Conservation (phyloP, 2,113 vertebrate genomes). For the Grus americana region DNA sequence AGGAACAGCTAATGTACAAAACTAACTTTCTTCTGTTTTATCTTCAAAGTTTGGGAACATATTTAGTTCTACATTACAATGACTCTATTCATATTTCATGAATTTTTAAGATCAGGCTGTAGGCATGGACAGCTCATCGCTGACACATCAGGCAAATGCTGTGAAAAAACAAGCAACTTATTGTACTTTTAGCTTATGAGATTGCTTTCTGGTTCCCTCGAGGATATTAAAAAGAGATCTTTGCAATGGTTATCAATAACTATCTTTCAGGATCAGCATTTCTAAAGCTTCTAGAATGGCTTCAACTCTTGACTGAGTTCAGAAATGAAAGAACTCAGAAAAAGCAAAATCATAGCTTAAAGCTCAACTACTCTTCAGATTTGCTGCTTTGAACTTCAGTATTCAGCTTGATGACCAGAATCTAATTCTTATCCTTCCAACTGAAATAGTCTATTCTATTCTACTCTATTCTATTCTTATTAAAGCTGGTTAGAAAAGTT, state of each 20-base stretch:
- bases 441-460: too few species aligned
- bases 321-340: background rate
- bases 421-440: background rate
- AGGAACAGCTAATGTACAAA: background rate
- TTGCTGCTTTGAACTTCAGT: background rate
- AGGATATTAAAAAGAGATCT: constrained; percentile 51
- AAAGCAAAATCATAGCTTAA: background rate
- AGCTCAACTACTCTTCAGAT: background rate
- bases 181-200: constrained; percentile 17
- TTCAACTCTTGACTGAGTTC: background rate
- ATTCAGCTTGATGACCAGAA: background rate
- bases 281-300: background rate
- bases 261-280: constrained; percentile 33
- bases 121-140: constrained; percentile 23
- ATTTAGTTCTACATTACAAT: constrained; percentile 23
- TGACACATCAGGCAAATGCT: constrained; percentile 21
- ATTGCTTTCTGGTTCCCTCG: background rate
- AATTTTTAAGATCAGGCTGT: background rate
- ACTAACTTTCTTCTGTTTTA: constrained; percentile 19
- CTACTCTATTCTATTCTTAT: background rate
- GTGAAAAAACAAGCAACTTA: constrained; percentile 19
- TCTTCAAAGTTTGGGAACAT: constrained; percentile 18
- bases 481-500: background rate
- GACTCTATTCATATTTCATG: constrained; percentile 32
- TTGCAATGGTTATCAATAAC: constrained; percentile 27